These are phyloP conservation scores for Sitodiplosis mosellana DNA, from an alignment of 1,140 invertebrate genomes.

Conservation along the genomic window DNA sequence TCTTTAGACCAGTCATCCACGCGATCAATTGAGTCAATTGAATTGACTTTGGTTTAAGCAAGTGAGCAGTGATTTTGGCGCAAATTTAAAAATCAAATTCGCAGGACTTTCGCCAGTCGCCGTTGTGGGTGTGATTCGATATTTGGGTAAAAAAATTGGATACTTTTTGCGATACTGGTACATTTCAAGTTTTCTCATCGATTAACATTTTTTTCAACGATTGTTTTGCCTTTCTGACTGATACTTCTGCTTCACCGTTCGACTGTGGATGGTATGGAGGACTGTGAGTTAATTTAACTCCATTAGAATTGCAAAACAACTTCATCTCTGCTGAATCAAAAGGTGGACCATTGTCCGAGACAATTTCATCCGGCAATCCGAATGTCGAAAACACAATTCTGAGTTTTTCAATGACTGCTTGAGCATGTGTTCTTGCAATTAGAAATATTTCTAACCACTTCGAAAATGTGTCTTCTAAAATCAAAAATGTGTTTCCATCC, in stretches of 20 bases:
- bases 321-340: slow-evolving; percentile 11
- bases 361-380: slow-evolving; percentile 10
- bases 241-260: slow-evolving; percentile 11
- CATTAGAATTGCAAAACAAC: slow-evolving; percentile 10
- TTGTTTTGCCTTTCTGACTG: neutral
- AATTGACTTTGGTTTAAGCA: too few species aligned
- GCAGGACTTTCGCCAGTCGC: too few species aligned
- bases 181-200: neutral
- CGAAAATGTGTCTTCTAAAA: slow-evolving; percentile 22
- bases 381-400: slow-evolving; percentile 8
- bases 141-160: too few species aligned
- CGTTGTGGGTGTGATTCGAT: too few species aligned
- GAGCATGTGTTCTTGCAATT: slow-evolving; percentile 5
- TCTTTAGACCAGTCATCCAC: too few species aligned
- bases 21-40: too few species aligned
- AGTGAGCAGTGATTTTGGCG: too few species aligned
- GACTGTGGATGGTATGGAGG: slow-evolving; percentile 9
- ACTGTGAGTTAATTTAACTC: slow-evolving; percentile 8
- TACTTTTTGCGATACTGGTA: too few species aligned
- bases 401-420: slow-evolving; percentile 7
- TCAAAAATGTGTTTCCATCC: slow-evolving; percentile 14
- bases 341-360: slow-evolving; percentile 15
- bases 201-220: neutral
- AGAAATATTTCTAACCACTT: slow-evolving; percentile 22
- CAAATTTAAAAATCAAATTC: too few species aligned